A percentile compares a stretch with the other conserved stretches of the same genome.
Evolutionary conservation across 2,797 vertebrate species (phyloP).

Genomic region (Taeniopygia guttata): DNA sequence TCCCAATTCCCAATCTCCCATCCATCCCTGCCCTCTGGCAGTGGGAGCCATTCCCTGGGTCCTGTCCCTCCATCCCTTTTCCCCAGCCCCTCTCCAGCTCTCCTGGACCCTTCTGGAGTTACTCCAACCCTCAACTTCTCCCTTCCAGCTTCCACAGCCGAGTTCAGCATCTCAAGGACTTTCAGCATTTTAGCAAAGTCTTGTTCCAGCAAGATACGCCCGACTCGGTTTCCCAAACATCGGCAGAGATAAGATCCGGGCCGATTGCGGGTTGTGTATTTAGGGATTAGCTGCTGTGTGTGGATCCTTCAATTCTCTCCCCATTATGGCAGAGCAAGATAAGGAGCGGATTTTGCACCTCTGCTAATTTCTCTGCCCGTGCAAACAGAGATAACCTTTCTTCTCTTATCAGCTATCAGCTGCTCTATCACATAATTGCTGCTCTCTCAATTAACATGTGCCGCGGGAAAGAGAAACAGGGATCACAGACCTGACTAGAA

Average conservation of each 20-base stretch:
- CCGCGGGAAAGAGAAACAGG: background rate
- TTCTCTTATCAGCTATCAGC: conserved; percentile 1
- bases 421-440: background rate
- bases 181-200: background rate
- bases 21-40: too few species aligned
- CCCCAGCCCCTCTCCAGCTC: background rate
- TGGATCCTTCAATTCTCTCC: background rate
- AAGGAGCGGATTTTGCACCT: background rate
- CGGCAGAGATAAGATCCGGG: background rate
- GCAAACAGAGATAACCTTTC: conserved; percentile 41
- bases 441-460: background rate
- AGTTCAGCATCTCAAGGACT: background rate
- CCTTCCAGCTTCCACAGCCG: background rate
- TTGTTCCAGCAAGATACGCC: background rate
- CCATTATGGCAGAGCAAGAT: background rate
- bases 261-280: background rate
- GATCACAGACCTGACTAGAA: background rate
- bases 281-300: background rate
- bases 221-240: background rate
- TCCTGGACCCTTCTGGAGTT: too few species aligned
- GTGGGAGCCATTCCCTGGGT: background rate
- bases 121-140: background rate
- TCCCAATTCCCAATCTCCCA: background rate
- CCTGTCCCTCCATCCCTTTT: background rate
- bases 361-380: conserved; percentile 1